Base-by-base conservation (phyloP, 1,140 invertebrate species). In the Spodoptera litura region DNA sequence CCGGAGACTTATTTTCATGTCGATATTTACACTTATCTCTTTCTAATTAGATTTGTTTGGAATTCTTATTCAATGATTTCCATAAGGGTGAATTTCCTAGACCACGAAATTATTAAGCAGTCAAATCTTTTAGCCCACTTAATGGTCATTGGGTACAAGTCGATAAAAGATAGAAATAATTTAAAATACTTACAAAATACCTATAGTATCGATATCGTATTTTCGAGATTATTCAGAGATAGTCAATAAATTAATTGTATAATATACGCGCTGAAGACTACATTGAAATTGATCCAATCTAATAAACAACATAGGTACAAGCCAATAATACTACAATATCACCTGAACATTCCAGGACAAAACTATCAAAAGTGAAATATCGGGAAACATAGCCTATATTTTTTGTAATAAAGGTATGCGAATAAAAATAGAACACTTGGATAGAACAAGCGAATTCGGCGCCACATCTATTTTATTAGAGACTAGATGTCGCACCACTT, bases 381-480 rank as follows among this genome's bases (percentile, higher is more conserved):
- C 15, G 38, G 8, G 20, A 38, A 9, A 38, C 9, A 15, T 20
- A 12, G 6, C 38, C 38, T 20, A 12, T 49, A 44, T 44, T 31
- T 64, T 64, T 6, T 49, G 38, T 64, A 27, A 31, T 15, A 8
- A 44, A 10, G 61, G 61, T 38, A 35, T 35, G 13, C 25, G 15
- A 64, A 64, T 64, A 64, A 64, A 64, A 49, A 64, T 64, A 49
- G 38, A 64, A 44, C 61, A 20, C 38, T 49, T 49, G 38, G 38
- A 2, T 6, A 44, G 38, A 44, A 44, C 38, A 44, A 44, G 38
- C 15, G 38, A 64, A 49, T 64, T 64, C 38, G 44, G 35, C 38
- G 38, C 61, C 61, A 20, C 38, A 66, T 66, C 38, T 15, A 66
- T 66, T 66, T 66, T 66, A 44, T 72, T 38, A 49, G 66, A 25